A percentile compares a stretch with the other conserved stretches of the same genome.
Conservation (phyloP, 64 coral and sea anemone species). For the Hydrozoanthus tunicans region DNA sequence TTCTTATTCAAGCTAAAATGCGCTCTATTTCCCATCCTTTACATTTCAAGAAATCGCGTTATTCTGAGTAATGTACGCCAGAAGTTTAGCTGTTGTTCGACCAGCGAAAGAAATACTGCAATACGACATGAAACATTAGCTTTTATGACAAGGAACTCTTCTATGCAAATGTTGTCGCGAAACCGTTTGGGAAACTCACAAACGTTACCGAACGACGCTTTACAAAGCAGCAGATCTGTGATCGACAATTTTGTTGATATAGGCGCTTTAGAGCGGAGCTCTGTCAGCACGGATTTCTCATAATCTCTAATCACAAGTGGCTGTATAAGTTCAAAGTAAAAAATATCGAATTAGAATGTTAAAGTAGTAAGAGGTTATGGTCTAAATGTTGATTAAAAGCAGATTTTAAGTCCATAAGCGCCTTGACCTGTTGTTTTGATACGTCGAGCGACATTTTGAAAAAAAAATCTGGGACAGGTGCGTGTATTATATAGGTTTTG, state of each 20-base stretch:
- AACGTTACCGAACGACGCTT: background rate
- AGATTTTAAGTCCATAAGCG: too few relatives aligned
- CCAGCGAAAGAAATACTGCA: background rate
- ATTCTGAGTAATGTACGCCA: conserved; percentile 21
- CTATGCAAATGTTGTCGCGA: conserved; percentile 46
- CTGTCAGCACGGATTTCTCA: background rate
- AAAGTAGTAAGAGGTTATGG: too few relatives aligned
- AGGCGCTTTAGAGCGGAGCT: conserved; percentile 12
- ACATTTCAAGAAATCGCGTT: conserved; percentile 73
- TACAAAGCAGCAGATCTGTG: background rate
- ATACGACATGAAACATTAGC: background rate
- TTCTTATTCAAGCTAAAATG: conserved; percentile 68
- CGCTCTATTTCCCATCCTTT: conserved; percentile 71
- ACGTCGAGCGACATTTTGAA: too few relatives aligned
- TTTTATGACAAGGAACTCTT: conserved; percentile 20
- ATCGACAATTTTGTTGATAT: conserved; percentile 39
- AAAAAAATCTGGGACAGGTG: too few relatives aligned
- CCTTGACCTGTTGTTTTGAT: too few relatives aligned
- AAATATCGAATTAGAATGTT: too few relatives aligned
- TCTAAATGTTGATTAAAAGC: too few relatives aligned
- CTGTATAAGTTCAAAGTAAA: too few relatives aligned
- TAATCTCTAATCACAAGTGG: too few relatives aligned
- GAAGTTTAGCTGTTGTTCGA: conserved; percentile 33
- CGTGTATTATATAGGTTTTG: too few relatives aligned
- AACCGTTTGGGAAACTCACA: background rate